Conservation (phyloP, 2,113 vertebrate species). For the Ivindomyrus marchei region DNA sequence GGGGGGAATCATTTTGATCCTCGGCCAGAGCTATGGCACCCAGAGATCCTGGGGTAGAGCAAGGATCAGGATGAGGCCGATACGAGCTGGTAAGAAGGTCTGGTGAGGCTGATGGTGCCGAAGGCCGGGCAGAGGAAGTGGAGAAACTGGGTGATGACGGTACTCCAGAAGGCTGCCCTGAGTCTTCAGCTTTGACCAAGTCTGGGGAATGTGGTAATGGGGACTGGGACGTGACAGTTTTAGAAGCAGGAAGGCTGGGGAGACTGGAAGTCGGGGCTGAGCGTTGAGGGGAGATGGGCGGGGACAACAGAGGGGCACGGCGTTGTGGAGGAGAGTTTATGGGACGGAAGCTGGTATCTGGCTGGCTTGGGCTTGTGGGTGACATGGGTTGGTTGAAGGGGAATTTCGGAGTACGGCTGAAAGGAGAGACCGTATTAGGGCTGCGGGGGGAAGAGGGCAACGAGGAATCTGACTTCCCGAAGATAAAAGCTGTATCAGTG, state of each 20-base stretch:
- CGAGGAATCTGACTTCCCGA: constrained; percentile 27
- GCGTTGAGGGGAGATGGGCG: background rate
- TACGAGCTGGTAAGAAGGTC: background rate
- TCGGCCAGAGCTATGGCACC: background rate
- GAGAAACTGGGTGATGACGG: background rate
- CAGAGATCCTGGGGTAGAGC: background rate
- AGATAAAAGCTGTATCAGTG: constrained; percentile 49
- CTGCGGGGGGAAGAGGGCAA: constrained; percentile 23
- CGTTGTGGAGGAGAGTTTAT: background rate
- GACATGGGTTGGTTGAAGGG: background rate
- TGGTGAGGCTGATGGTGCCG: background rate
- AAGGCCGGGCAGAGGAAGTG: background rate
- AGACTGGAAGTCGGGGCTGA: background rate
- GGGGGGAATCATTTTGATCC: background rate
- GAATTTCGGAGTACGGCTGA: background rate
- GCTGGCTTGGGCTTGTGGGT: background rate
- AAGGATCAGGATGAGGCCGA: background rate
- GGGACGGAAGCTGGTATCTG: background rate
- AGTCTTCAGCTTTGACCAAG: background rate
- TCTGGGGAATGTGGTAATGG: background rate
- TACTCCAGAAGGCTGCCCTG: background rate
- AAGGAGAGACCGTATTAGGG: background rate
- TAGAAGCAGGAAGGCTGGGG: constrained; percentile 10
- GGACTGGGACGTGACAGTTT: background rate
- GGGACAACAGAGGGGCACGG: background rate